A percentile compares a stretch with the other conserved stretches of the same genome.
phyloP scores from a whole-genome alignment of 2,113 vertebrate species.

The Eurypyga helias region DNA sequence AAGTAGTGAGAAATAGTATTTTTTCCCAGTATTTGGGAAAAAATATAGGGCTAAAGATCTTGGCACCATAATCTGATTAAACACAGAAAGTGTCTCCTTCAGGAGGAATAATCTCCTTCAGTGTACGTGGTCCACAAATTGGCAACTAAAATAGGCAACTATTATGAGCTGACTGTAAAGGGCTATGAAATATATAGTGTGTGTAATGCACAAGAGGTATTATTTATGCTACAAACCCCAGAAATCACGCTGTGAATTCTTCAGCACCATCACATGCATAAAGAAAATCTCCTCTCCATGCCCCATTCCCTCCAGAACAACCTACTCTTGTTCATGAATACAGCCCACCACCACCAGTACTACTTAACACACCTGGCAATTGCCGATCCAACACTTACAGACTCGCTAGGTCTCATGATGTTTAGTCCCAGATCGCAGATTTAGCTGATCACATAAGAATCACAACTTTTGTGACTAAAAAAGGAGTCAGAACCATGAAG shows the following conservation, averaged over 20 bases:
- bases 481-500: not conserved
- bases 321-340: not conserved
- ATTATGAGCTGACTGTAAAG: not conserved
- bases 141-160: not conserved
- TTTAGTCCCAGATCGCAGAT: not conserved
- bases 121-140: not conserved
- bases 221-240: not conserved
- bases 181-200: not conserved
- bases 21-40: not conserved
- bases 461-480: not conserved
- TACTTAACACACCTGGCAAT: not conserved
- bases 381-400: not conserved
- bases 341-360: not conserved
- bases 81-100: not conserved
- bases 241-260: not conserved
- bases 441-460: not conserved
- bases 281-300: not conserved
- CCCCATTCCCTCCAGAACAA: not conserved
- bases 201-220: not conserved
- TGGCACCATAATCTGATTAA: not conserved
- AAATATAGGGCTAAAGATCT: not conserved
- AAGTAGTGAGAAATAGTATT: not conserved
- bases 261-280: not conserved
- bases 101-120: not conserved
- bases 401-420: not conserved